These are phyloP conservation scores for Emys orbicularis DNA, from an alignment of 2,797 vertebrate species.

Conservation along the genomic window DNA sequence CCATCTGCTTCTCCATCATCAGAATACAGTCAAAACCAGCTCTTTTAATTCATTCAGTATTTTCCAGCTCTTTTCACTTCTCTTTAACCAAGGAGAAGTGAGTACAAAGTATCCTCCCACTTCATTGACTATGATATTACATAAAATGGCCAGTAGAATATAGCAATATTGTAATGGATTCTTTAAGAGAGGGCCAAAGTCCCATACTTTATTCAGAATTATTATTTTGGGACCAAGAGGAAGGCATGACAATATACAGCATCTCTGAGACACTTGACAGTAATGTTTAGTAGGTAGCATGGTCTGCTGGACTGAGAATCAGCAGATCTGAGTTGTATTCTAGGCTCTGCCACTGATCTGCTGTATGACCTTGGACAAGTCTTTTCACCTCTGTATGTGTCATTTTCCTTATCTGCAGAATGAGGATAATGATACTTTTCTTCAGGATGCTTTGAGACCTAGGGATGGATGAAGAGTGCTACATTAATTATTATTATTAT, in stretches of 20 bases:
- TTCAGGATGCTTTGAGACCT: neutral
- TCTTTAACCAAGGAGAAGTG: neutral
- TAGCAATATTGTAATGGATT: rapidly evolving
- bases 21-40: neutral
- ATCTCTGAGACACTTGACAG: neutral
- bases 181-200: neutral
- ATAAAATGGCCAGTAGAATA: neutral
- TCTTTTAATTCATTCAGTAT: neutral
- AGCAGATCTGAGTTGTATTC: neutral
- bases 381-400: neutral
- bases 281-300: neutral
- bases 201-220: neutral
- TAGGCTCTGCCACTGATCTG: rapidly evolving
- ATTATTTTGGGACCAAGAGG: neutral
- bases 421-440: rapidly evolving
- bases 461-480: neutral
- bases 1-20: neutral
- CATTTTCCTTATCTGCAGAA: neutral
- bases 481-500: neutral
- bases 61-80: neutral
- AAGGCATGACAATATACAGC: rapidly evolving
- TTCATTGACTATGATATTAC: neutral
- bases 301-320: neutral
- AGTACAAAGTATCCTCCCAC: neutral
- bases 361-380: neutral